phyloP scores from a whole-genome alignment of 2,113 vertebrate species.

The Zingel zingel region DNA sequence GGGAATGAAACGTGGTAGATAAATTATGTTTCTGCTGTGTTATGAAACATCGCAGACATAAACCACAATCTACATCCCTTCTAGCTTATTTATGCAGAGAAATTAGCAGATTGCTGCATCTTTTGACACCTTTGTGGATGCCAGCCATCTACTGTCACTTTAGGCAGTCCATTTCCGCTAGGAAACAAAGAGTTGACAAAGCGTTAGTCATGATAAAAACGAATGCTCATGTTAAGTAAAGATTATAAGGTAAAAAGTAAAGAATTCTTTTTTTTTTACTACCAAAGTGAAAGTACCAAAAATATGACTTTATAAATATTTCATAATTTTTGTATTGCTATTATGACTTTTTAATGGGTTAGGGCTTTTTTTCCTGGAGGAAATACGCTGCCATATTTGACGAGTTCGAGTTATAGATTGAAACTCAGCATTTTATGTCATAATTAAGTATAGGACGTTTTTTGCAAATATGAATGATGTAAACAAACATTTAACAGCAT shows the following conservation, averaged over 20 bases:
- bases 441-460: background rate
- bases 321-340: background rate
- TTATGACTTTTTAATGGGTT: too few species aligned
- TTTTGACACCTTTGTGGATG: conserved; percentile 12
- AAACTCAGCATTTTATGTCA: background rate
- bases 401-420: background rate
- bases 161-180: background rate
- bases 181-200: background rate
- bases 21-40: conserved; percentile 9
- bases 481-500: background rate
- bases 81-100: background rate
- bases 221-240: background rate
- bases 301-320: background rate
- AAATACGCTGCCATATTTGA: background rate
- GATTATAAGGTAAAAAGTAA: background rate
- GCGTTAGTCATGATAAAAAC: background rate
- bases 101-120: conserved; percentile 16
- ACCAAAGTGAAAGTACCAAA: too few species aligned
- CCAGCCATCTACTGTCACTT: background rate
- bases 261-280: background rate
- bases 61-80: background rate
- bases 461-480: background rate
- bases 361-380: background rate
- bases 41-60: conserved; percentile 12
- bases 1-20: conserved; percentile 5